Conservation (phyloP, 1,140 invertebrate genomes). For the Brachionus paranguensis region DNA sequence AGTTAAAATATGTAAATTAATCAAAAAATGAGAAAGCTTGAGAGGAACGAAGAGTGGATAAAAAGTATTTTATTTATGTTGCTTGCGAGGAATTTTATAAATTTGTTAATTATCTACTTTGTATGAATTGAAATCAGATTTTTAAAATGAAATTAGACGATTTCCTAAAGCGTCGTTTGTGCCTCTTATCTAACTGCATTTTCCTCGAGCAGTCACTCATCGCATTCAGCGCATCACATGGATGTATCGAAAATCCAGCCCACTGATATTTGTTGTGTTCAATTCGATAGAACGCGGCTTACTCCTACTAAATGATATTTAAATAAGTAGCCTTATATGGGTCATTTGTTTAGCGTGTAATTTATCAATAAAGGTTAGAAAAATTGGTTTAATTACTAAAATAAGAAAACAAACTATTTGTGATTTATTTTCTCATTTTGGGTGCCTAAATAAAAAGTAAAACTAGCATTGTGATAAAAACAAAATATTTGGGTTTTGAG, state of each 20-base stretch:
- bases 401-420: not conserved
- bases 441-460: not conserved
- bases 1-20: constrained; percentile 32
- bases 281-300: not conserved
- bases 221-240: not conserved
- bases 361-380: not conserved
- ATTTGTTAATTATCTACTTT: constrained; percentile 13
- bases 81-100: not conserved
- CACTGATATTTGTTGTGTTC: not conserved
- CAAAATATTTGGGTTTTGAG: not conserved
- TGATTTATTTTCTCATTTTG: not conserved
- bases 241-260: not conserved
- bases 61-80: constrained; percentile 20
- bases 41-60: not conserved
- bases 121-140: not conserved
- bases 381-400: not conserved
- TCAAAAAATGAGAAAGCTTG: not conserved
- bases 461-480: not conserved
- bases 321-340: not conserved
- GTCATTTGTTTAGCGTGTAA: not conserved
- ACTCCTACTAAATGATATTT: not conserved
- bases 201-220: not conserved
- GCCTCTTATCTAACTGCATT: not conserved
- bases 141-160: not conserved
- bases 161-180: not conserved